These are phyloP conservation scores for Agonum fuliginosum DNA, from an alignment of 2,888 invertebrate genomes.

Conservation along the genomic window DNA sequence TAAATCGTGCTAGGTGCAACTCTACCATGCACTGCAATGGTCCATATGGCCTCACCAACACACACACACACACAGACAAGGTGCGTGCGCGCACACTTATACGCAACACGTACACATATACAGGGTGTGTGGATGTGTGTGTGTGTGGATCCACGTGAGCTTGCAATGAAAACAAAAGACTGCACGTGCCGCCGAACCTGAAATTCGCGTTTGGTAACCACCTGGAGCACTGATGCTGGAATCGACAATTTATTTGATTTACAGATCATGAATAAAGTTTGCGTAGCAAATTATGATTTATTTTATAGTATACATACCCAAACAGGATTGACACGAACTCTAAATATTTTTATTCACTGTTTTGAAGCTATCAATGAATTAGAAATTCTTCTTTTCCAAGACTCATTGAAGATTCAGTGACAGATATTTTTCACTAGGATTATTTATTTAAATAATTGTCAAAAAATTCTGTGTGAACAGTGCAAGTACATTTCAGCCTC, in stretches of 20 bases:
- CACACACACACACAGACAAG: conserved; percentile 2
- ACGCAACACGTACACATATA: neutral
- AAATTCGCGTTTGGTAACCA: conserved; percentile 39
- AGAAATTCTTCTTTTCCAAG: too few species aligned
- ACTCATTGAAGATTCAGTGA: too few species aligned
- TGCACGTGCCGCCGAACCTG: conserved; percentile 33
- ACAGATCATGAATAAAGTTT: too few species aligned
- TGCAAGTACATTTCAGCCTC: too few species aligned
- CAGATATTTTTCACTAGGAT: neutral
- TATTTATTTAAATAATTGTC: neutral
- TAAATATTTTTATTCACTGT: too few species aligned
- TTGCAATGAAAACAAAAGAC: conserved; percentile 13
- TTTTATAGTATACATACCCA: too few species aligned
- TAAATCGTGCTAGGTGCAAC: conserved; percentile 36
- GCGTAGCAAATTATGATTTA: too few species aligned
- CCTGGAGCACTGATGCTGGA: conserved; percentile 3
- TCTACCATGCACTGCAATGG: neutral
- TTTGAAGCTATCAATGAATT: too few species aligned
- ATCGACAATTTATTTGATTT: too few species aligned
- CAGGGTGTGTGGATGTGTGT: neutral
- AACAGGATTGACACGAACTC: too few species aligned
- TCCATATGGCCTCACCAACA: conserved; percentile 9
- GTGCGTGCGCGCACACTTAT: neutral
- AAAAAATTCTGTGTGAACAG: too few species aligned
- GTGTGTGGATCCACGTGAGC: conserved; percentile 13